Evolutionary conservation across 1,140 invertebrate species (phyloP).

Genomic region (Bombus pascuorum): DNA sequence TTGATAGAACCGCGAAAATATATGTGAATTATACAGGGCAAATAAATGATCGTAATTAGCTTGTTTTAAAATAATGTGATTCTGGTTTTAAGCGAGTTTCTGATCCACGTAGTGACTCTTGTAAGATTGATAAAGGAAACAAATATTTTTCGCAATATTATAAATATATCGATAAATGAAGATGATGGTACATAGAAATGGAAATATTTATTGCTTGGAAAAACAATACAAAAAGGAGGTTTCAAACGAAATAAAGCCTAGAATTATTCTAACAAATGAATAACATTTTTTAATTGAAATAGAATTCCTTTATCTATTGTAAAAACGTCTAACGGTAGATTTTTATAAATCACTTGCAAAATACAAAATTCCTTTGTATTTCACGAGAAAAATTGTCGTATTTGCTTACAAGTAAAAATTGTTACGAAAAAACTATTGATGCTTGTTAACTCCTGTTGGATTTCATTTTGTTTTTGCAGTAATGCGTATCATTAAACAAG

Average conservation of each 20-base stretch:
- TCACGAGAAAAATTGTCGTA: not conserved
- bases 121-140: not conserved
- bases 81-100: constrained; percentile 37
- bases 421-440: not conserved
- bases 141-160: constrained; percentile 26
- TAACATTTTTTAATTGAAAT: not conserved
- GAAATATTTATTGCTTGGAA: constrained; percentile 44
- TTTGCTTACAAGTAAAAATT: constrained; percentile 8
- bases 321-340: constrained; percentile 8
- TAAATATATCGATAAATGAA: not conserved
- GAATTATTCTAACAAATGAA: constrained; percentile 25
- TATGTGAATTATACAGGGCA: not conserved
- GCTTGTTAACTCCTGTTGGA: not conserved
- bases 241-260: constrained; percentile 36
- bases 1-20: too few species aligned
- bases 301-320: constrained; percentile 17
- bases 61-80: constrained; percentile 24
- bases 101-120: not conserved
- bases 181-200: not conserved
- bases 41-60: constrained; percentile 12
- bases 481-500: not conserved
- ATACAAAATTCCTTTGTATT: constrained; percentile 20
- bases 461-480: not conserved
- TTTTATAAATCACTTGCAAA: constrained; percentile 10
- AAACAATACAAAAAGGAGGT: not conserved